phyloP scores from a whole-genome alignment of 2,888 invertebrate species.

The Adela reaumurella region DNA sequence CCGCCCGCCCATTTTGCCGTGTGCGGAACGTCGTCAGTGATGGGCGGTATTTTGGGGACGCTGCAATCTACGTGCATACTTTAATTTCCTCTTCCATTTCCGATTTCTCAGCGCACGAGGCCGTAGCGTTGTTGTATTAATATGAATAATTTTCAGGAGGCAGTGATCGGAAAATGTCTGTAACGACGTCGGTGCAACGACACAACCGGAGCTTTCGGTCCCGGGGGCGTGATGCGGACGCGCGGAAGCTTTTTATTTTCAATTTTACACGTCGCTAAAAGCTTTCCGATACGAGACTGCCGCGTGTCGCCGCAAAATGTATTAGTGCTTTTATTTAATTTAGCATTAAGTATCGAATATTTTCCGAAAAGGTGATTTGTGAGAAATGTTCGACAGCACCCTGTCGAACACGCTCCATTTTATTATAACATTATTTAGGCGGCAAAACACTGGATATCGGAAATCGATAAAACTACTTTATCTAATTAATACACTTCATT shows the following conservation, averaged over 20 bases:
- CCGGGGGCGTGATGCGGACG: neutral
- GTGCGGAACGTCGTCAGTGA: neutral
- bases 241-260: neutral
- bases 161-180: neutral
- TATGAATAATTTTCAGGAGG: neutral
- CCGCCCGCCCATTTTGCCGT: neutral
- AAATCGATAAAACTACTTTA: too few species aligned
- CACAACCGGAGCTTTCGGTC: neutral
- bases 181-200: neutral
- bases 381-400: too few species aligned
- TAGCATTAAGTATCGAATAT: too few species aligned
- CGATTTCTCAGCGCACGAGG: neutral
- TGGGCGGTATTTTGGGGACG: neutral
- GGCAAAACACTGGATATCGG: too few species aligned
- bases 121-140: neutral
- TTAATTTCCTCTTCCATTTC: neutral
- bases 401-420: too few species aligned
- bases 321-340: too few species aligned
- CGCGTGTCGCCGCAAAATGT: too few species aligned
- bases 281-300: too few species aligned
- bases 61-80: neutral
- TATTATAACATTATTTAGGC: too few species aligned
- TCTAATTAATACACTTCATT: too few species aligned
- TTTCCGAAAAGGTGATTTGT: too few species aligned
- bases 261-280: too few species aligned